A percentile compares a stretch with the other conserved stretches of the same genome.
phyloP scores from a whole-genome alignment of 2,797 vertebrate genomes.

The Neoniphon sammara region DNA sequence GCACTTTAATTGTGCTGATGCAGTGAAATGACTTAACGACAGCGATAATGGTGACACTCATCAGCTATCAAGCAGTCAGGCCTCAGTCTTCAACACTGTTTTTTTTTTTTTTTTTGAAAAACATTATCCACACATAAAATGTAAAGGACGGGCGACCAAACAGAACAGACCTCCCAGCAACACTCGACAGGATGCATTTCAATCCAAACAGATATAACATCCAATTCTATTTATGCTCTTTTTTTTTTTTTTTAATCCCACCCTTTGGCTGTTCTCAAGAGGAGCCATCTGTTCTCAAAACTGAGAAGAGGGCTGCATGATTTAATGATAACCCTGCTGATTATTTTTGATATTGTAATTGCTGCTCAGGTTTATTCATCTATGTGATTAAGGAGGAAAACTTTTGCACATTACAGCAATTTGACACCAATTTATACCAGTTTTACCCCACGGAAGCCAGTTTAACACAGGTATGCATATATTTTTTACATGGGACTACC shows the following conservation, averaged over 20 bases:
- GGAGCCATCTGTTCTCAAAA: constrained; percentile 63
- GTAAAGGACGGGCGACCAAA: constrained; percentile 19
- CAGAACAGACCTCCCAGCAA: background rate
- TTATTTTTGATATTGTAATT: constrained; percentile 33
- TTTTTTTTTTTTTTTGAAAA: constrained; percentile 8
- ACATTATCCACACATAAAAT: constrained; percentile 25
- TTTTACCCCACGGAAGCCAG: too few species aligned
- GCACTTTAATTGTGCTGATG: constrained; percentile 7
- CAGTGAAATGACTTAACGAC: constrained; percentile 10
- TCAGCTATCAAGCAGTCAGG: constrained; percentile 13
- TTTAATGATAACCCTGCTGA: constrained; percentile 45
- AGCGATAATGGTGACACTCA: constrained; percentile 9
- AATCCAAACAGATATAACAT: constrained; percentile 40
- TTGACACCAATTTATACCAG: too few species aligned
- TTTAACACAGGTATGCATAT: too few species aligned
- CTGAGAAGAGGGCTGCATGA: constrained; percentile 48
- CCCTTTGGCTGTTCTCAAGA: constrained; percentile 41
- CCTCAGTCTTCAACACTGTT: background rate
- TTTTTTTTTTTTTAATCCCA: constrained; percentile 21
- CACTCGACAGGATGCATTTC: constrained; percentile 18
- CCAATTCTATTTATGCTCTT: constrained; percentile 38
- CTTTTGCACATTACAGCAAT: background rate
- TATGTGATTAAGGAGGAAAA: background rate
- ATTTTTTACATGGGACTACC: too few species aligned
- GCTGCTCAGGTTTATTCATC: constrained; percentile 14